Conservation (phyloP, 2,113 vertebrate species). For the Poecile atricapillus region DNA sequence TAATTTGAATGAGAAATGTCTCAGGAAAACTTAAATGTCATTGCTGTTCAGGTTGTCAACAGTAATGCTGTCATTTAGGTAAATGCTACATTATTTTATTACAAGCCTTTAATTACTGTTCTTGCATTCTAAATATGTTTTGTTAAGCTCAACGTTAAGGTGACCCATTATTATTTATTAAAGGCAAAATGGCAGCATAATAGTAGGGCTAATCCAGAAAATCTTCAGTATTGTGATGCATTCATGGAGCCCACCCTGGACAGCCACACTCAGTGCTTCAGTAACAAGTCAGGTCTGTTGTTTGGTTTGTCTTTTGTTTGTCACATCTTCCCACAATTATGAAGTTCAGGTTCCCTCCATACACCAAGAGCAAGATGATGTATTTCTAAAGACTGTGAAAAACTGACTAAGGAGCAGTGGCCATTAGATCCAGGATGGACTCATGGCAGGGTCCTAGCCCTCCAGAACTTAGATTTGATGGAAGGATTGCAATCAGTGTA, state of each 20-base stretch:
- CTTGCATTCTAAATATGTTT: not conserved
- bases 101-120: constrained; percentile 21
- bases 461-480: not conserved
- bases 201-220: not conserved
- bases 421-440: not conserved
- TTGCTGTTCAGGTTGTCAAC: constrained; percentile 12
- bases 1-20: constrained; percentile 38
- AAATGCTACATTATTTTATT: constrained; percentile 29
- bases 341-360: not conserved
- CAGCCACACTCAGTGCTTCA: not conserved
- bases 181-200: not conserved
- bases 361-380: no score
- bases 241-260: not conserved
- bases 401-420: not conserved
- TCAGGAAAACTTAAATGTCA: constrained; percentile 44
- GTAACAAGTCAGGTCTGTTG: not conserved
- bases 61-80: constrained; percentile 23
- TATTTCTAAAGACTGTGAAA: not conserved
- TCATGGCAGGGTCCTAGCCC: not conserved
- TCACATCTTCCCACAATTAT: not conserved
- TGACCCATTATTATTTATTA: not conserved
- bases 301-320: not conserved
- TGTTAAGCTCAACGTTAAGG: not conserved
- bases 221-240: not conserved
- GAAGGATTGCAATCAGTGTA: not conserved